These are phyloP conservation scores for Palythoa caribaeorum DNA, from an alignment of 92 coral and sea anemone genomes.

Conservation along the genomic window DNA sequence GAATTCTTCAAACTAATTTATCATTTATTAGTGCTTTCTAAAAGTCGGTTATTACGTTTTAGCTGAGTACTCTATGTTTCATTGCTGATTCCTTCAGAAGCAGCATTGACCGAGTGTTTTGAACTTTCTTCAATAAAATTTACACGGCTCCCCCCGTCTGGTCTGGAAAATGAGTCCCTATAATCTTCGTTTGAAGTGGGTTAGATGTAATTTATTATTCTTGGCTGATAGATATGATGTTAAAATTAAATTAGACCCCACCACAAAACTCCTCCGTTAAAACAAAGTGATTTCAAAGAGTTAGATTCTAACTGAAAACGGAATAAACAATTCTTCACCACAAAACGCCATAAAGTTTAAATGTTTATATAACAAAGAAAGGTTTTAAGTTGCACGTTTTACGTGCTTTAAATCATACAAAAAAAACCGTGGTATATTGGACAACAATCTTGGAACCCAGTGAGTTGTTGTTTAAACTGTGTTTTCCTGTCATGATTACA, in stretches of 20 bases:
- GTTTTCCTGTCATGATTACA: not conserved
- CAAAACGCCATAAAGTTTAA: not conserved
- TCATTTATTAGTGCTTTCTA: too few relatives aligned
- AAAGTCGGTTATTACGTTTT: too few relatives aligned
- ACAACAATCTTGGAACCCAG: not conserved
- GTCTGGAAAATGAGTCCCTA: too few relatives aligned
- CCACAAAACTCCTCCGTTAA: not conserved
- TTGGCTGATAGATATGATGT: not conserved
- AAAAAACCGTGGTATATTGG: not conserved
- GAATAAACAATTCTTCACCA: not conserved
- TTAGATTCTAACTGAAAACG: not conserved
- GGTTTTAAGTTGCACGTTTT: not conserved
- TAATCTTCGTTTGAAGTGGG: not conserved
- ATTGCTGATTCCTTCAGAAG: too few relatives aligned
- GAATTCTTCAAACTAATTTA: too few relatives aligned
- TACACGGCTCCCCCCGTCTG: too few relatives aligned
- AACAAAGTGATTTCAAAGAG: not conserved
- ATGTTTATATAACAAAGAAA: not conserved
- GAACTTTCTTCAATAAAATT: too few relatives aligned
- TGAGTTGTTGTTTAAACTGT: not conserved
- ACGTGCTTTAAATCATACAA: not conserved
- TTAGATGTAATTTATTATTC: not conserved
- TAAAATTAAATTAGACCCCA: not conserved
- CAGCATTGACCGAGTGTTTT: too few relatives aligned
- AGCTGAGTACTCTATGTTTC: too few relatives aligned